Base-by-base conservation (phyloP, 2,888 invertebrate species). In the Neocrepidodera transversa region DNA sequence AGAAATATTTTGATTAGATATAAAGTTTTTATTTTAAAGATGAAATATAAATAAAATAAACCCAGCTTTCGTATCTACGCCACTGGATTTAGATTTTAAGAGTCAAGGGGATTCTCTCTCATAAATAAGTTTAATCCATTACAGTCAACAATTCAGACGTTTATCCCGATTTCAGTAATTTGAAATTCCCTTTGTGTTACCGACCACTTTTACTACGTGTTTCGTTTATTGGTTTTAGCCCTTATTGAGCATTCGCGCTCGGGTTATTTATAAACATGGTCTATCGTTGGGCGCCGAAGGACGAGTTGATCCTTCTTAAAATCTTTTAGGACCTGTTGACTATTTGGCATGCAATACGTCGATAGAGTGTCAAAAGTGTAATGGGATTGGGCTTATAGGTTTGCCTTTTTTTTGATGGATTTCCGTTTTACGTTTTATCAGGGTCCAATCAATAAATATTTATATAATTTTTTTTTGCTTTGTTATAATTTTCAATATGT, bases 311-410 rank as follows among this genome's bases (percentile, higher is more conserved):
- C 58, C 58, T 36, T 43, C 35, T 49, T n/a, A n/a, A 54, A 59
- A 45, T 26, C 47, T 26, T 32, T 49, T 49, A 17, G 3, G 16
- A 43, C 54, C 45, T 49, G 49, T 54, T 43, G 51, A 55, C 60
- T 56, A 30, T 42, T 64, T 64, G 63, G 60, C 47, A 64, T 64
- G 55, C 63, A 58, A 50, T 28, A 14, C 42, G 47, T 32, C 58
- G 56, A 43, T 50, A 60, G 49, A 60, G 61, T 61, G 58, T 61
- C 63, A 59, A 50, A 58, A 64, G 50, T 64, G 61, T 61, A 64
- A 64, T 50, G 50, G 63, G 61, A 61, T 64, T 64, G 49, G 36
- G 55, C n/a, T n/a, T n/a, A n/a, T n/a, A n/a, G n/a, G n/a, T n/a
- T n/a, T n/a, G n/a, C n/a, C n/a, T n/a, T n/a, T n/a, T n/a, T n/a